phyloP scores from a whole-genome alignment of 1,140 invertebrate genomes.

The Habropoda laboriosa region DNA sequence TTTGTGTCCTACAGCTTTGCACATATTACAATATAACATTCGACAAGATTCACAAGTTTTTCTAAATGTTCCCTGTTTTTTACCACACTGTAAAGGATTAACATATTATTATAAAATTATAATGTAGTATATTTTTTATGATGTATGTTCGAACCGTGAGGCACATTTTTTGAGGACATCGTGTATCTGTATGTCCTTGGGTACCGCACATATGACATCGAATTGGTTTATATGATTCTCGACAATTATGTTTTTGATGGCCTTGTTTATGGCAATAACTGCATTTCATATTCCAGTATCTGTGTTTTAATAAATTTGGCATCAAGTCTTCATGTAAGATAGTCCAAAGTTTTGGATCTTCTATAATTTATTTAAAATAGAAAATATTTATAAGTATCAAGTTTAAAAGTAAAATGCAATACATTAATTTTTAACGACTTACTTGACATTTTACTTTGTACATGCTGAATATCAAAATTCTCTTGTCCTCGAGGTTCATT shows the following conservation, averaged over 20 bases:
- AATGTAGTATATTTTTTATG: constrained; percentile 26
- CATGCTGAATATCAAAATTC: constrained; percentile 81
- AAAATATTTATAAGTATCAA: constrained; percentile 34
- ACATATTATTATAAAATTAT: constrained; percentile 5
- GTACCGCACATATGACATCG: constrained; percentile 85
- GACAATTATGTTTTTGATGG: constrained; percentile 80
- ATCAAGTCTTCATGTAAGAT: constrained; percentile 77
- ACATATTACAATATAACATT: constrained; percentile 82
- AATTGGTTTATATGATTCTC: constrained; percentile 73
- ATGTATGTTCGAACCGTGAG: constrained; percentile 83
- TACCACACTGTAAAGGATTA: constrained; percentile 84
- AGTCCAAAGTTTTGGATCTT: constrained; percentile 80
- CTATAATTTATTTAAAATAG: constrained; percentile 62
- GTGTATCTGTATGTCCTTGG: constrained; percentile 83
- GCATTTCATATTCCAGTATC: constrained; percentile 80
- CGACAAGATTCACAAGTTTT: constrained; percentile 83
- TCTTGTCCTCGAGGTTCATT: constrained; percentile 84
- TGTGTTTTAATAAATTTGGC: constrained; percentile 52
- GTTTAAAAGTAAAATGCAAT: not conserved
- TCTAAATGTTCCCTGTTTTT: constrained; percentile 83
- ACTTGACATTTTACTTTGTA: constrained; percentile 84
- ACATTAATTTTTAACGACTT: constrained; percentile 66
- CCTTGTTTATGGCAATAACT: constrained; percentile 83
- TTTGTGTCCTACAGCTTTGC: constrained; percentile 84
- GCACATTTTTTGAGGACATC: constrained; percentile 86